Evolutionary conservation across 1,140 invertebrate genomes (phyloP).

Genomic region (Dendrolimus kikuchii): DNA sequence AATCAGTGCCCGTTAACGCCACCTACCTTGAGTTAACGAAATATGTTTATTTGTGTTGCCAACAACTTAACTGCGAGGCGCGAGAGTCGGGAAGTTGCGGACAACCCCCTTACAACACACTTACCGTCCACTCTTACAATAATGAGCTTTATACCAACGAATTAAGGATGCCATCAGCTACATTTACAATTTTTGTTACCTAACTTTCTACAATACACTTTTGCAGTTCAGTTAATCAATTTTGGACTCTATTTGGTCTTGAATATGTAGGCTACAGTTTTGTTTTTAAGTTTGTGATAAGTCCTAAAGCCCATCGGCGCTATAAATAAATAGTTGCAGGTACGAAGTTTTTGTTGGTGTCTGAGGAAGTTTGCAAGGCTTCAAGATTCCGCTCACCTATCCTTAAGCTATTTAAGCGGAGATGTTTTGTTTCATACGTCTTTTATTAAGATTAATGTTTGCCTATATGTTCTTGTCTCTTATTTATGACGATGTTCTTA

Average conservation of each 20-base stretch:
- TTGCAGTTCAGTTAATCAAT: not conserved
- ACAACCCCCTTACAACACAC: constrained; percentile 3
- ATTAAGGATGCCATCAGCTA: not conserved
- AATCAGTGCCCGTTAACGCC: constrained; percentile 34
- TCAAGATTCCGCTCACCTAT: not conserved
- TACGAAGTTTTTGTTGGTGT: constrained; percentile 25
- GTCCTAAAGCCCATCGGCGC: constrained; percentile 31
- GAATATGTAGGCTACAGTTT: not conserved
- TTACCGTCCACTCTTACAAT: constrained; percentile 1
- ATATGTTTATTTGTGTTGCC: constrained; percentile 48
- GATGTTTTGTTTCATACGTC: no score
- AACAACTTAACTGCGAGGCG: constrained; percentile 4
- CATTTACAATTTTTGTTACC: not conserved
- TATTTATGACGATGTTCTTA: no score
- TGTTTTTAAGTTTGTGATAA: constrained; percentile 10
- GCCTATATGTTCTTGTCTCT: no score
- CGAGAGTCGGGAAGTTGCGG: constrained; percentile 2
- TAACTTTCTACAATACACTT: not conserved
- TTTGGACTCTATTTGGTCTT: not conserved
- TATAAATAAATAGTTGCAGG: constrained; percentile 52
- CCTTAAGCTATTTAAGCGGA: no score
- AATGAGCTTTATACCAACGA: not conserved
- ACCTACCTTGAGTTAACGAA: constrained; percentile 32
- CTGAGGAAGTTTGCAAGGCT: constrained; percentile 19
- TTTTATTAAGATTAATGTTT: no score